Base-by-base conservation (phyloP, 2,797 vertebrate species). In the Parauchenoglanis ngamensis region DNA sequence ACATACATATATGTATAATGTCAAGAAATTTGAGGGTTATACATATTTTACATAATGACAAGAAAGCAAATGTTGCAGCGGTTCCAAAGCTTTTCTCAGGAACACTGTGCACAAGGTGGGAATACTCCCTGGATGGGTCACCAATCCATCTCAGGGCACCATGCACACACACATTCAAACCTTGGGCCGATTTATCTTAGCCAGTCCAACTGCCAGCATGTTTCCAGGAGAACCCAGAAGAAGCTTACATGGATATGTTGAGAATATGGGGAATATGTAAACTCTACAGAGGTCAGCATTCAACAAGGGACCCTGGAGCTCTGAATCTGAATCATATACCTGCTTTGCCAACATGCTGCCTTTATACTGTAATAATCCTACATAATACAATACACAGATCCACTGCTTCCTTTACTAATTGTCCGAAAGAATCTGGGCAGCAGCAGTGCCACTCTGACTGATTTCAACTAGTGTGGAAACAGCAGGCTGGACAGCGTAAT, bases 401-500 rank as follows among this genome's bases (percentile, higher is more conserved):
- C 49, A n/a, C n/a, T 35, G 84, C 40, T 77, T 88, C 31, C 68
- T n/a, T 28, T 11, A 59, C 61, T 56, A 72, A 70, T 86, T 70
- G 70, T 61, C 11, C 31, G 67, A 81, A 86, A 31, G 79, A 88
- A 86, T 88, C 31, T 70, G 65, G 54, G 54, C 67, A 65, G 54
- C 83, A 85, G 70, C 68, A 80, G 70, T n/a, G 21, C 79, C 82
- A 77, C 72, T 73, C 61, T 77, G 86, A 86, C 61, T 85, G 68
- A 84, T 80, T 84, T 72, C 73, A 78, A 54, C 67, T 40, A 83
- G 84, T 89, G 84, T 90, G 75, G 72, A 54, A 68, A 90, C 88
- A 90, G 81, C 40, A 75, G 70, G 54, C 13, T 54, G 75, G 87
- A 88, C 84, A 83, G 77, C 57, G 70, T 82, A 87, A 90, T 92